Conservation (phyloP, 2,888 invertebrate species). For the Eupelmus urozonus region DNA sequence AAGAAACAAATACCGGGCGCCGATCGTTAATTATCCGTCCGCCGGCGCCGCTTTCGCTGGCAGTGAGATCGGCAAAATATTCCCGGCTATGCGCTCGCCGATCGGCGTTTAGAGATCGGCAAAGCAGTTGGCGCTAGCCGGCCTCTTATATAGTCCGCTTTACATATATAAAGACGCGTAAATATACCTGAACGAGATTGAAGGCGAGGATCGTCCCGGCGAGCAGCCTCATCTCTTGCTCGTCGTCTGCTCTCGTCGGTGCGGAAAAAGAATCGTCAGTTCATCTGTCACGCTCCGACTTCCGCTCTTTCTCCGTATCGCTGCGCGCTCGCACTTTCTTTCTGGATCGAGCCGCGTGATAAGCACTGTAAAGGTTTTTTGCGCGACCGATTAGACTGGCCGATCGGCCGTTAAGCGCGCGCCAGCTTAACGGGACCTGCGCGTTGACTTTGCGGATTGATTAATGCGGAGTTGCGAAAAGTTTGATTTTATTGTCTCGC, state of each 20-base stretch:
- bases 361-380: too few species aligned
- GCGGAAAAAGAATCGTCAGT: slow-evolving; percentile 2
- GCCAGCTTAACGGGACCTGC: too few species aligned
- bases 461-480: too few species aligned
- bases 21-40: slow-evolving; percentile 59
- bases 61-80: slow-evolving; percentile 58
- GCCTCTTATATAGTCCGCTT: too few species aligned
- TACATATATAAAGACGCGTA: too few species aligned
- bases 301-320: too few species aligned
- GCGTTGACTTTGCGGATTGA: too few species aligned
- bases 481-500: too few species aligned
- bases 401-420: background rate
- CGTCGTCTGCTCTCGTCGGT: slow-evolving; percentile 22
- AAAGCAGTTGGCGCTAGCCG: too few species aligned
- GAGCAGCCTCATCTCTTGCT: slow-evolving; percentile 57
- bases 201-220: slow-evolving; percentile 61
- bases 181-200: slow-evolving; percentile 63
- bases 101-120: background rate
- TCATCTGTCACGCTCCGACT: slow-evolving; percentile 13
- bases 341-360: background rate
- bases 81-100: slow-evolving; percentile 28
- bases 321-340: slow-evolving; percentile 28
- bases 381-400: too few species aligned
- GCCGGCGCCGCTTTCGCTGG: slow-evolving; percentile 64
- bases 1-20: slow-evolving; percentile 47